Conservation (phyloP, 2,113 vertebrate species). For the Laticauda colubrina region DNA sequence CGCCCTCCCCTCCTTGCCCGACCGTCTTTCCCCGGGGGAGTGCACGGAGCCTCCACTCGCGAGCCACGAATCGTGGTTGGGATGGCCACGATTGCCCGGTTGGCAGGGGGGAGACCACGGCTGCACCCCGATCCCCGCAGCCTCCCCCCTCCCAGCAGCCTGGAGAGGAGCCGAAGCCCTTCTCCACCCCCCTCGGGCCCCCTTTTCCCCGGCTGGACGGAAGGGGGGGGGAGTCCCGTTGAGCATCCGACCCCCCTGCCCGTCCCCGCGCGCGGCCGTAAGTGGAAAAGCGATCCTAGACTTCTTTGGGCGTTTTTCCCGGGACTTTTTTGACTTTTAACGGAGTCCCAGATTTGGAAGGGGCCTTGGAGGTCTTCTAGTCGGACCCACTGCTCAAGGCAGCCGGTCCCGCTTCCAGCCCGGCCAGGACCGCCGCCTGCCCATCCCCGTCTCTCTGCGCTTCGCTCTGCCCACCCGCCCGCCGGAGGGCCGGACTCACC, state of each 20-base stretch:
- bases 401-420: too few relatives aligned
- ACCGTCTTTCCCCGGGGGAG: background rate
- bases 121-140: background rate
- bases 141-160: background rate
- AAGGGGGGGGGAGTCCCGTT: background rate
- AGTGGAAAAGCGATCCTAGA: background rate
- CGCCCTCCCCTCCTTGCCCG: background rate
- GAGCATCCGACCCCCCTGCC: background rate
- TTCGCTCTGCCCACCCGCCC: fast-evolving
- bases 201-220: background rate
- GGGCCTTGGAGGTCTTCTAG: too few relatives aligned
- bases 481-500: background rate
- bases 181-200: fast-evolving
- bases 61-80: background rate
- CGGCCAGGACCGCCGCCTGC: too few relatives aligned
- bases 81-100: background rate
- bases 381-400: too few relatives aligned
- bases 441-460: background rate
- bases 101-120: background rate
- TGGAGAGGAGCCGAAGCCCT: background rate
- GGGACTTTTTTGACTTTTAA: background rate
- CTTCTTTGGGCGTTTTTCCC: background rate
- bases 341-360: too few relatives aligned
- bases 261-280: background rate
- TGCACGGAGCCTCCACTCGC: background rate